Percentiles rank a stretch among this genome's conserved stretches.
Conservation (phyloP, 2,797 vertebrate genomes). For the Enteromius fasciolatus region DNA sequence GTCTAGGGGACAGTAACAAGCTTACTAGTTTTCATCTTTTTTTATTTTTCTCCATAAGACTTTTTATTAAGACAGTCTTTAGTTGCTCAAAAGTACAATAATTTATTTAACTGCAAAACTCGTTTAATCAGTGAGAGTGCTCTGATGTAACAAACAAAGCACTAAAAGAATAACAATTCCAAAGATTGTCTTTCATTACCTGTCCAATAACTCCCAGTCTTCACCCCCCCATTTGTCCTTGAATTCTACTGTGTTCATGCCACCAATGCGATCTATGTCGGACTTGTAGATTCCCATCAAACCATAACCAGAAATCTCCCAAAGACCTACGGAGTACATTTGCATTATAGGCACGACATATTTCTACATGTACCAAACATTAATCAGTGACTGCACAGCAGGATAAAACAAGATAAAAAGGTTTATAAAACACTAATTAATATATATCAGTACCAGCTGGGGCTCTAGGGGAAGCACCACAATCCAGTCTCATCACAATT, state of each 20-base stretch:
- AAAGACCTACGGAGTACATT: slow-evolving; percentile 63
- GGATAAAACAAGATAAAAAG: not conserved
- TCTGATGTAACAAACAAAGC: too few relatives aligned
- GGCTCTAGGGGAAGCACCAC: slow-evolving; percentile 70
- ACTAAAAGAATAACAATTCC: too few relatives aligned
- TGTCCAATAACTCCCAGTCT: slow-evolving; percentile 84
- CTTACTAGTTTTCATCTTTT: too few relatives aligned
- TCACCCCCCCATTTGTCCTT: slow-evolving; percentile 86
- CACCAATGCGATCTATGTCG: slow-evolving; percentile 81
- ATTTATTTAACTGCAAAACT: too few relatives aligned
- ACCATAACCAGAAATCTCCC: slow-evolving; percentile 86
- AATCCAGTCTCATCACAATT: slow-evolving; percentile 83
- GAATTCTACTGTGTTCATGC: slow-evolving; percentile 86
- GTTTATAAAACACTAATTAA: not conserved
- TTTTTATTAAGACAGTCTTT: too few relatives aligned
- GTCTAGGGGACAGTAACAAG: too few relatives aligned
- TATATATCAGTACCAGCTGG: slow-evolving; percentile 41
- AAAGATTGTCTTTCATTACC: slow-evolving; percentile 33
- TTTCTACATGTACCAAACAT: not conserved
- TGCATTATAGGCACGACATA: not conserved
- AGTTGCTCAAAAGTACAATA: too few relatives aligned
- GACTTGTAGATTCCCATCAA: slow-evolving; percentile 87
- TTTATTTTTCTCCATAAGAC: too few relatives aligned
- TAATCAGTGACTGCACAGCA: not conserved
- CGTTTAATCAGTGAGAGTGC: too few relatives aligned